These are phyloP conservation scores for Zaprionus ornatus DNA, from an alignment of 1,140 invertebrate genomes.

Conservation along the genomic window DNA sequence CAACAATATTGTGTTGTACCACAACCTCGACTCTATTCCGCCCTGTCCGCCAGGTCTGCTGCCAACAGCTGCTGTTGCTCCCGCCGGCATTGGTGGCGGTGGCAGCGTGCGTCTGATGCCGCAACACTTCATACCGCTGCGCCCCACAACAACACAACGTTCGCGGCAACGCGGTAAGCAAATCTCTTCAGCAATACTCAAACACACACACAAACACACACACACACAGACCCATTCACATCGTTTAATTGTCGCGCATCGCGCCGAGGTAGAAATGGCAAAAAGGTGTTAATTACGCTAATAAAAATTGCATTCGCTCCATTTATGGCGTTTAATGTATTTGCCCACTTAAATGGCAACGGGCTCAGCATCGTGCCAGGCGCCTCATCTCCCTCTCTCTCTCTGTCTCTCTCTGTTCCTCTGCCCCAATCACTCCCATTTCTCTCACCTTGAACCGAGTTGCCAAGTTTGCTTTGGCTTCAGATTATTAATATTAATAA, in stretches of 20 bases:
- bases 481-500: not conserved
- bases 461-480: not conserved
- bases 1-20: conserved; percentile 74
- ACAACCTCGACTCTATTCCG: conserved; percentile 71
- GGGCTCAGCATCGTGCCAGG: conserved; percentile 28
- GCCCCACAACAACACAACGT: conserved; percentile 61
- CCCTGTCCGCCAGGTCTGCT: conserved; percentile 73
- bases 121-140: conserved; percentile 75
- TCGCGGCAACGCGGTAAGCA: conserved; percentile 72
- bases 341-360: conserved; percentile 60
- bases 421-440: conserved; percentile 44
- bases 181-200: conserved; percentile 26
- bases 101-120: conserved; percentile 60
- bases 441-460: not conserved
- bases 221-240: not conserved
- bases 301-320: conserved; percentile 73
- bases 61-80: conserved; percentile 31
- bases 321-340: conserved; percentile 68
- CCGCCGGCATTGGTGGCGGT: not conserved
- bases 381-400: conserved; percentile 51
- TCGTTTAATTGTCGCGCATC: conserved; percentile 58
- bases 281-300: conserved; percentile 76
- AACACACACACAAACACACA: conserved; percentile 6
- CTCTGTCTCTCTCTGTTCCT: conserved; percentile 7
- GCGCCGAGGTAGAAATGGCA: not conserved